Base-by-base conservation (phyloP, 2,888 invertebrate species). In the Meiosimyza platycephala region DNA sequence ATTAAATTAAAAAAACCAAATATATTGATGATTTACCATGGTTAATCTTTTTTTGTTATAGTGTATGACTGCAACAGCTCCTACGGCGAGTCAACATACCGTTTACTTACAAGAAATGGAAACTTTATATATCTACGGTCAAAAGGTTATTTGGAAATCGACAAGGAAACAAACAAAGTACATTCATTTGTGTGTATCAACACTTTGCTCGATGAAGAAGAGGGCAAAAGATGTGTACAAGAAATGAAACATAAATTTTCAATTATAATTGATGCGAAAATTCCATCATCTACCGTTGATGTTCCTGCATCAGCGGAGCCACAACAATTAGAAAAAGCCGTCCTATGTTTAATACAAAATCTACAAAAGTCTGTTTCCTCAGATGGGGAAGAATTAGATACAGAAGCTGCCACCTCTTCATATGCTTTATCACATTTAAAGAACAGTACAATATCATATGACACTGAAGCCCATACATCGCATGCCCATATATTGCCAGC, bases 121-220 rank as follows among this genome's bases (percentile, higher is more conserved):
- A 90, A 93, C 80, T 95, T 94, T 81, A 94, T 96, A 79, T 96
- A 94, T 82, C 90, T 96, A 85, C 91, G 93, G 82, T 95, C 95
- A 1, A 90, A 93, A 78, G 96, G 96, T 12, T 95, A 92, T 82
- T 89, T 96, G 69, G 96, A 96, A 88, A 92, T 94, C 77, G 94
- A 95, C 82, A 92, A 90, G 82, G 89, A 89, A 64, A 92, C 93
- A 7, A 93, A 94, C 78, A 91, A 91, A 72, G 94, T 95, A 40
- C 93, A 93, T 82, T 95, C 95, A 75, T 95, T 96, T 87, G 92
- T 95, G 54, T 96, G 96, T 86, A 91, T 96, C 72, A 96, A 96
- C 84, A 93, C 93, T 74, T 89, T 94, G 71, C 89, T 93, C 22
- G 90, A 92, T 76, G 91, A 93, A 73, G 91, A 92, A 76, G 94